phyloP scores from a whole-genome alignment of 2,888 invertebrate species.

The Caenorhabditis panamensis region DNA sequence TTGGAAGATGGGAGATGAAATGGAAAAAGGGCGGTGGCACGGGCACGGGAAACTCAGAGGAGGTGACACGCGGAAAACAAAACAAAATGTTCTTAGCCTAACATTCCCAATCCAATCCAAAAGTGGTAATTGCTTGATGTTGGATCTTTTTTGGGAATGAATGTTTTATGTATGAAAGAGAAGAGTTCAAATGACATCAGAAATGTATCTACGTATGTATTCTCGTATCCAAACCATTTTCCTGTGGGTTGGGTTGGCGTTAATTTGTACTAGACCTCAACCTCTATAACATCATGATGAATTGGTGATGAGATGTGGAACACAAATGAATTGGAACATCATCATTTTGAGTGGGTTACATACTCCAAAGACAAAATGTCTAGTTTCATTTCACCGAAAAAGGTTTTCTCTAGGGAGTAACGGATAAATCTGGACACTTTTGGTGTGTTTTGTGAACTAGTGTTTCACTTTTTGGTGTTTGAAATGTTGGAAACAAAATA shows the following conservation, averaged over 20 bases:
- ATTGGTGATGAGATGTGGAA: no score
- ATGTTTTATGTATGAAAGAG: not conserved
- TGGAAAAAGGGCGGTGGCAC: conserved; percentile 12
- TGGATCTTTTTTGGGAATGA: conserved; percentile 29
- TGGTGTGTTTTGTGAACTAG: not conserved
- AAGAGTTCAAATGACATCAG: conserved; percentile 7
- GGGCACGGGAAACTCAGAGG: not conserved
- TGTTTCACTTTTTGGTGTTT: conserved; percentile 1
- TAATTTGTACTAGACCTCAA: not conserved
- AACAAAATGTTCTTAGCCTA: conserved; percentile 10
- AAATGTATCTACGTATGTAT: no score
- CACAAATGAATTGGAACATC: not conserved
- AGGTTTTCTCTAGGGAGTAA: not conserved
- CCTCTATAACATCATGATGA: no score
- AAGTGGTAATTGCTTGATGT: conserved; percentile 51
- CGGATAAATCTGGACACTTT: not conserved
- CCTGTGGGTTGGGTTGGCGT: not conserved
- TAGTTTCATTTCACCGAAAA: not conserved
- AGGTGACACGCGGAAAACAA: conserved; percentile 5
- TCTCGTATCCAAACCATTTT: not conserved
- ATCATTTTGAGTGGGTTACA: no score
- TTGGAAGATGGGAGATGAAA: not conserved
- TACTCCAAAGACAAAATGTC: no score
- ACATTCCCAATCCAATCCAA: not conserved
- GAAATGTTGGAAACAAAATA: not conserved